Base-by-base conservation (phyloP, 2,113 vertebrate genomes). In the Epinephelus moara region DNA sequence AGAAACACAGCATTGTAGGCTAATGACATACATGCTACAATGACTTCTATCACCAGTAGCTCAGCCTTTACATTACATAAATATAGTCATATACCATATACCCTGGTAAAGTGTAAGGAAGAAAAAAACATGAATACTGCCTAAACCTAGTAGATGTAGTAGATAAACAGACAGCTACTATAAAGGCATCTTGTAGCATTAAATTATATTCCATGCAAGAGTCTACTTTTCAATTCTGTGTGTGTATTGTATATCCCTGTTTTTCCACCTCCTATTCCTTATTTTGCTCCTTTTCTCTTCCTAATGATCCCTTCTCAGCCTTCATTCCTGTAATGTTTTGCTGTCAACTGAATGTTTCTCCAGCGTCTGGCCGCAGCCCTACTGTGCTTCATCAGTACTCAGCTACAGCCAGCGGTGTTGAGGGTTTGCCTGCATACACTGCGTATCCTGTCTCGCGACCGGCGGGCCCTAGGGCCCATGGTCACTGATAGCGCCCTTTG, bases 361-460 rank as follows among this genome's bases (percentile, higher is more conserved):
- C 86, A 95, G 94, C 85, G 84, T 27, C 64, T 95, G 80, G 89
- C 91, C 15, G 70, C 87, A 17, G 89, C 90, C 25, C 85, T 95
- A 70, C 78, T 94, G 55, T 19, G 70, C 78, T 95, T 94, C 52
- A 84, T 94, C 60, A 68, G 67, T 5, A 64, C 70, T 60, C 80
- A 57, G 14, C 89, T 91, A 2, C 94, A 92, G 70, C 88, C 92
- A 0, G 60, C 83, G 0, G 89, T 93, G 47, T 70, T 92, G 42
- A 64, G 68, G 19, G 85, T 76, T 17, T 93, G 89, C 68, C 70
- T 95, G 63, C 85, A 86, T 1, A 95, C 93, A 0, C 86, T 95
- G 47, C 90, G 93, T 23, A 94, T 94, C 75, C 85, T 95, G 12
- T 93, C 94, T 40, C 85, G 93, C 1, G 94, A 95, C 68, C 75